A percentile compares a stretch with the other conserved stretches of the same genome.
Conservation (phyloP, 1,140 invertebrate genomes). For the Melitaea cinxia region DNA sequence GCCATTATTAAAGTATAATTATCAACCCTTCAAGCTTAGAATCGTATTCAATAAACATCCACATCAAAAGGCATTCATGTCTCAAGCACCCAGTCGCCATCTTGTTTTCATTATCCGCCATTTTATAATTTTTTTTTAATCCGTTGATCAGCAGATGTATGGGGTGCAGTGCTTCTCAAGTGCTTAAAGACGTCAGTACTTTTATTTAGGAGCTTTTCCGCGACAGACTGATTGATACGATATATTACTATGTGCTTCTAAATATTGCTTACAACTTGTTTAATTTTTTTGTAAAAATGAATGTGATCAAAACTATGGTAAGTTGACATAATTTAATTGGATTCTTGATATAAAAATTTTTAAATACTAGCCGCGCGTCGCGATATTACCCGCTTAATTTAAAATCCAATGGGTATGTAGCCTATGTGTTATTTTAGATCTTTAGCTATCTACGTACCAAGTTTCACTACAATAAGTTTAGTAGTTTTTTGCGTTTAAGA, state of each 20-base stretch:
- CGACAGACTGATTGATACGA: not conserved
- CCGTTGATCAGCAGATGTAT: slow-evolving; percentile 61
- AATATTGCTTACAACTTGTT: too few species aligned
- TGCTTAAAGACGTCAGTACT: slow-evolving; percentile 16
- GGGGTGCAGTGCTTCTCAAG: slow-evolving; percentile 42
- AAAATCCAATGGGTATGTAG: too few species aligned
- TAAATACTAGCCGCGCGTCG: too few species aligned
- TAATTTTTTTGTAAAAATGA: too few species aligned
- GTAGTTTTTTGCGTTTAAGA: too few species aligned
- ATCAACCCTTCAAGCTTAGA: slow-evolving; percentile 1
- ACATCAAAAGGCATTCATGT: slow-evolving; percentile 34
- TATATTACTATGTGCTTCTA: not conserved
- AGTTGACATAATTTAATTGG: too few species aligned
- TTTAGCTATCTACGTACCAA: too few species aligned
- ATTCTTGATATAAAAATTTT: too few species aligned
- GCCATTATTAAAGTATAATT: not conserved
- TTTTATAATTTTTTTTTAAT: slow-evolving; percentile 63
- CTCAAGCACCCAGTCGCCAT: slow-evolving; percentile 68
- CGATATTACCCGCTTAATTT: too few species aligned
- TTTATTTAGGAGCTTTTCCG: slow-evolving; percentile 8
- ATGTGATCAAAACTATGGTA: too few species aligned
- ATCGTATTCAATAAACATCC: slow-evolving; percentile 12
- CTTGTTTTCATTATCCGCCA: slow-evolving; percentile 63
- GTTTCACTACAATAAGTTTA: too few species aligned
- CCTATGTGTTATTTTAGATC: too few species aligned